Evolutionary conservation across 1,140 invertebrate genomes (phyloP).

Genomic region (Leptinotarsa undecemlineata): DNA sequence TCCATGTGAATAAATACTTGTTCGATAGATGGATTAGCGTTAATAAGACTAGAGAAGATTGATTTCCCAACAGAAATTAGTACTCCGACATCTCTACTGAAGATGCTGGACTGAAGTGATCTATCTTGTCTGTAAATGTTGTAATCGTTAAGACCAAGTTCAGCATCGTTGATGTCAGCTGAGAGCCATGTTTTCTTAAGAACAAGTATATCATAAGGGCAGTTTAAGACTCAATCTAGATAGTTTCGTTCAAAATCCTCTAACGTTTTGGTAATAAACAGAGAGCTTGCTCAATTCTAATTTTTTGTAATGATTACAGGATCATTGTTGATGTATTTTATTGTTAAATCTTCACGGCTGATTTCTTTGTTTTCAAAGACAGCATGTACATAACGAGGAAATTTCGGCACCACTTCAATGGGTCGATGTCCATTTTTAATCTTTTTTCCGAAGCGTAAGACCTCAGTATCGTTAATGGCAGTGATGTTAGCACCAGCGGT

Average conservation of each 20-base stretch:
- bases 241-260: background rate
- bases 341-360: background rate
- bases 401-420: background rate
- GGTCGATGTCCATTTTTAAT: constrained; percentile 3
- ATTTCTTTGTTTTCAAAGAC: background rate
- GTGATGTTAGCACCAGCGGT: background rate
- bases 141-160: background rate
- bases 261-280: background rate
- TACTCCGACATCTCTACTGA: too few relatives aligned
- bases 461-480: background rate
- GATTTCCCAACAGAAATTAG: too few relatives aligned
- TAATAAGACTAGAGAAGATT: too few relatives aligned
- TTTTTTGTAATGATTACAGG: background rate
- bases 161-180: background rate
- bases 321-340: background rate
- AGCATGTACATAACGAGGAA: background rate
- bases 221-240: background rate
- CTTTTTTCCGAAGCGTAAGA: background rate
- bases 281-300: background rate
- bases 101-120: too few relatives aligned
- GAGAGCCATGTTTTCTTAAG: background rate
- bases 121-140: too few relatives aligned
- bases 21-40: too few relatives aligned
- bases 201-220: background rate
- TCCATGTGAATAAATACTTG: too few relatives aligned